A percentile compares a stretch with the other conserved stretches of the same genome.
Conservation (phyloP, 2,888 invertebrate genomes). For the Amblyjoppa proteus region DNA sequence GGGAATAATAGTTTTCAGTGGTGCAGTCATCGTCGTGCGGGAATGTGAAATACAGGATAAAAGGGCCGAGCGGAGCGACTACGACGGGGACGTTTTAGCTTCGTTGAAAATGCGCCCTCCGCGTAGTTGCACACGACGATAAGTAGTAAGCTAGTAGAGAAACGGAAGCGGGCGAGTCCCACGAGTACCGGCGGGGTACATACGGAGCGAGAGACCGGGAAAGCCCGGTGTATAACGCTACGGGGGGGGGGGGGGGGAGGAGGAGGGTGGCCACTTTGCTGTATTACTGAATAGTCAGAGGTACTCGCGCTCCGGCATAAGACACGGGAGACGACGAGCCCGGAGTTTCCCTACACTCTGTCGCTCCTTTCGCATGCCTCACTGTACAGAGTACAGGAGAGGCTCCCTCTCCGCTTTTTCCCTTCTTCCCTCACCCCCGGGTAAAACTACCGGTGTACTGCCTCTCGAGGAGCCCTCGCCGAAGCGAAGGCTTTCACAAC, state of each 20-base stretch:
- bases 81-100: slow-evolving; percentile 6
- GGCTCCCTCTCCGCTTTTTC: slow-evolving; percentile 42
- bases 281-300: slow-evolving; percentile 61
- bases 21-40: slow-evolving; percentile 22
- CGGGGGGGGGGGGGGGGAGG: not conserved
- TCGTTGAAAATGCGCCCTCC: slow-evolving; percentile 40
- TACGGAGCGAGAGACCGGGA: not conserved
- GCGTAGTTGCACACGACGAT: slow-evolving; percentile 44
- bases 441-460: slow-evolving; percentile 16
- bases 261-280: slow-evolving; percentile 58
- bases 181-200: slow-evolving; percentile 36
- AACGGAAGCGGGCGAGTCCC: slow-evolving; percentile 34
- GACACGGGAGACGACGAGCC: slow-evolving; percentile 53
- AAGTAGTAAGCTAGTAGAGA: slow-evolving; percentile 15
- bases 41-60: slow-evolving; percentile 33
- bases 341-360: slow-evolving; percentile 25
- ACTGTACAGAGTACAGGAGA: slow-evolving; percentile 36
- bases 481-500: slow-evolving; percentile 63
- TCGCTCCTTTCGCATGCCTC: slow-evolving; percentile 29
- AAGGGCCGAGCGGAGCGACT: slow-evolving; percentile 33
- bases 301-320: slow-evolving; percentile 37
- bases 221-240: slow-evolving; percentile 26
- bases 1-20: slow-evolving; percentile 60
- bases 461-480: slow-evolving; percentile 44
- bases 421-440: not conserved